Conservation (phyloP, 2,797 vertebrate genomes). For the Holocentrus rufus region DNA sequence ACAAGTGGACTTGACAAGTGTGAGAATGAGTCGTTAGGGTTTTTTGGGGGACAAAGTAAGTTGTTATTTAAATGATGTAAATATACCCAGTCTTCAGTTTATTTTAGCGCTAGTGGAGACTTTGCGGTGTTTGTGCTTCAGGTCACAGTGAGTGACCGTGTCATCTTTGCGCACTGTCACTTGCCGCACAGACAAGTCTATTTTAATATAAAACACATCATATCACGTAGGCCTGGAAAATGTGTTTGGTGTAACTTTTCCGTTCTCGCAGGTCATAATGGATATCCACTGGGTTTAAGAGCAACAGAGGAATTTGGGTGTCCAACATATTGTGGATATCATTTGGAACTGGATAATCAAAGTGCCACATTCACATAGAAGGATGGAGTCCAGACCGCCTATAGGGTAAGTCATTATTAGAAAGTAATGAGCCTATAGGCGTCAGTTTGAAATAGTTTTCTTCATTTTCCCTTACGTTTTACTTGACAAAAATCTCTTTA, state of each 20-base stretch:
- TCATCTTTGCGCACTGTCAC: conserved; percentile 57
- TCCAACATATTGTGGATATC: conserved; percentile 22
- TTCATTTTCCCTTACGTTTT: no score
- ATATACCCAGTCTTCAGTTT: not conserved
- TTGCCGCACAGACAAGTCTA: conserved; percentile 36
- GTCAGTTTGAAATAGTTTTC: no score
- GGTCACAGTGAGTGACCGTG: conserved; percentile 35
- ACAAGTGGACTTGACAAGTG: conserved; percentile 65
- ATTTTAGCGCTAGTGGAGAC: not conserved
- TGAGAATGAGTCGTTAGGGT: conserved; percentile 1
- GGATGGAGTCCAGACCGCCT: conserved; percentile 73
- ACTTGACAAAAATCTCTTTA: no score
- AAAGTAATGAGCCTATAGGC: not conserved
- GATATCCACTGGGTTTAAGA: conserved; percentile 42
- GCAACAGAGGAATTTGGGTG: conserved; percentile 39
- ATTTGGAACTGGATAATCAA: conserved; percentile 44
- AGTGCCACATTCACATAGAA: conserved; percentile 46
- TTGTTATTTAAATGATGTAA: not conserved
- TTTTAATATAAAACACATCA: not conserved
- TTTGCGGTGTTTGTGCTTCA: conserved; percentile 22
- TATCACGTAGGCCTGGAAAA: not conserved
- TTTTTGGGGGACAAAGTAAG: conserved; percentile 16
- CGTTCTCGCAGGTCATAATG: conserved; percentile 62
- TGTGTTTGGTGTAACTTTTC: not conserved
- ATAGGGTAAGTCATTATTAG: conserved; percentile 68